phyloP scores from a whole-genome alignment of 2,888 invertebrate species.

The Strigamia crassipes region DNA sequence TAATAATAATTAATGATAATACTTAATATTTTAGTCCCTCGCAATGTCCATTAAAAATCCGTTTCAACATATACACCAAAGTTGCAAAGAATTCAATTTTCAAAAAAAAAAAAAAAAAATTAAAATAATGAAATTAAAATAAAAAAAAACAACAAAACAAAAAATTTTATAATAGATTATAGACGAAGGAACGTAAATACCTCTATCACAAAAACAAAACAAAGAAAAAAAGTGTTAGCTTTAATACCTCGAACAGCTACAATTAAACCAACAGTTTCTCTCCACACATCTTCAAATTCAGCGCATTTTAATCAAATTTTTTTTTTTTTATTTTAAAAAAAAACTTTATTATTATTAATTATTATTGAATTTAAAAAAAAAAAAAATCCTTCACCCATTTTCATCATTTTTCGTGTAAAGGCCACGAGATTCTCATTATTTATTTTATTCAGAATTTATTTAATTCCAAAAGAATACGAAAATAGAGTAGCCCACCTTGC shows the following conservation, averaged over 20 bases:
- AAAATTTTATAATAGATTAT: background rate
- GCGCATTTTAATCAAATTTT: background rate
- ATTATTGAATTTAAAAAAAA: background rate
- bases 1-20: slow-evolving; percentile 24
- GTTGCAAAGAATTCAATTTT: background rate
- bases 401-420: slow-evolving; percentile 32
- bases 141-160: background rate
- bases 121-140: no score
- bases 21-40: slow-evolving; percentile 36
- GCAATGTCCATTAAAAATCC: slow-evolving; percentile 20
- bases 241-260: background rate
- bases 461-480: slow-evolving; percentile 33
- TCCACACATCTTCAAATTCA: background rate
- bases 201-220: background rate
- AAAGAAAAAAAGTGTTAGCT: background rate
- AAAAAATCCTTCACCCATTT: background rate
- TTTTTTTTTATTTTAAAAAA: slow-evolving; percentile 5
- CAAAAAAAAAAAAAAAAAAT: background rate
- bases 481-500: slow-evolving; percentile 32
- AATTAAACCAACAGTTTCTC: background rate
- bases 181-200: slow-evolving; percentile 33
- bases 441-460: slow-evolving; percentile 20
- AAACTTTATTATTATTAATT: background rate
- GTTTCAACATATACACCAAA: slow-evolving; percentile 5
- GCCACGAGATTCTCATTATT: slow-evolving; percentile 40